Evolutionary conservation across 2,797 vertebrate species (phyloP), one percentile per base, ranked within the genome.

Genomic region (Picus viridis): DNA sequence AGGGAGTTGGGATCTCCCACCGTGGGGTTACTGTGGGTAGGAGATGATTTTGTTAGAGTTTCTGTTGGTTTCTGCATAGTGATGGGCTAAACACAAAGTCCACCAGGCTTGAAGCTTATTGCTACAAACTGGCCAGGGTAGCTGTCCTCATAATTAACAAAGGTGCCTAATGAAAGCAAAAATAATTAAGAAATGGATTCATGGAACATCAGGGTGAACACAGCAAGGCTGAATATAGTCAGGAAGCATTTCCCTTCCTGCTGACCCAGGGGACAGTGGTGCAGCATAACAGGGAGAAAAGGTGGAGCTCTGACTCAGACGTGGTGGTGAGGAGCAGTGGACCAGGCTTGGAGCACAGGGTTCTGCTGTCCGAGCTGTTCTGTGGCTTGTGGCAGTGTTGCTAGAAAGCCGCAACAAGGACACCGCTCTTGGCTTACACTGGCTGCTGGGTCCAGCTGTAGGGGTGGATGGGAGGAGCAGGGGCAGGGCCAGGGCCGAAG

Each of bases 281-380:
- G 45, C 27, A 64, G 54, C 1, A 0, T 14, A 3, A 3, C 0
- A 0, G 9, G 62, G 54, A 77, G 36, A 45, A 73, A n/a, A 75
- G 78, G 30, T 5, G 26, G 32, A 47, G 75, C 63, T 86, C 49
- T 88, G 83, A 30, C 12, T 18, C 10, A 0, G 0, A 9, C 0
- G 1, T 34, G 61, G 39, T 0, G 0, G 29, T 76, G 43, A 68
- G 67, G 45, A 65, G 75, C 0, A 0, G 39, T 51, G 39, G 49
- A 16, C 64, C 1, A 11, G 34, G 59, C 51, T 56, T 58, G 76
- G 58, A 75, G 29, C 51, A 51, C n/a, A 57, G 70, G 32, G 76
- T 92, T 8, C 71, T 58, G 79, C 36, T 73, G 20, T 45, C 89
- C 47, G 43, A 8, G 78, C 83, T 90, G 54, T 53, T 73, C 85